phyloP scores from a whole-genome alignment of 2,797 vertebrate genomes.

The Zalophus californianus region DNA sequence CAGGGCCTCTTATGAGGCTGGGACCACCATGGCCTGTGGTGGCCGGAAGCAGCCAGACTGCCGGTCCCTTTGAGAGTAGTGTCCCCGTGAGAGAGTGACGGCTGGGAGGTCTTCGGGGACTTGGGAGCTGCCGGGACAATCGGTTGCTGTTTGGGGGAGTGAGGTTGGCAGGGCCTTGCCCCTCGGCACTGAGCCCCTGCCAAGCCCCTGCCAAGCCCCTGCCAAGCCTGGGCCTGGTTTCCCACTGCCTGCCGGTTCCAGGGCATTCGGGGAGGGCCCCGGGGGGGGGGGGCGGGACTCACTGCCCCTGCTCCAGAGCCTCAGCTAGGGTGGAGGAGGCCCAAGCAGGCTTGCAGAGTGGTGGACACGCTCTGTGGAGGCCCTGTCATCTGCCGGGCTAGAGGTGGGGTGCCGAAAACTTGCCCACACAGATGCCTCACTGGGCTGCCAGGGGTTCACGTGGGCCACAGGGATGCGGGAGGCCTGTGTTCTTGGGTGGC shows the following conservation, averaged over 20 bases:
- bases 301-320: not conserved
- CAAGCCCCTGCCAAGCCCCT: conserved; percentile 23
- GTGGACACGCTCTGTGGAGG: too few relatives aligned
- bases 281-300: not conserved
- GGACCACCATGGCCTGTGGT: conserved; percentile 64
- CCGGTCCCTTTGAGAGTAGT: conserved; percentile 51
- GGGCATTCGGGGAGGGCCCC: not conserved
- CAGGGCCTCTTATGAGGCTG: conserved; percentile 15
- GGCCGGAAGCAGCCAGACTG: conserved; percentile 70
- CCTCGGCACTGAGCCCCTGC: conserved; percentile 70
- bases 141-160: conserved; percentile 69
- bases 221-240: conserved; percentile 69
- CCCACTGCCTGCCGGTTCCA: conserved; percentile 55
- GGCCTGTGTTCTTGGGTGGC: not conserved
- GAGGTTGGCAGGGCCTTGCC: conserved; percentile 77
- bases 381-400: not conserved
- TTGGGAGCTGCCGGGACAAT: conserved; percentile 73
- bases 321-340: not conserved
- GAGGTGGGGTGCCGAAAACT: not conserved
- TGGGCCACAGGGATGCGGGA: not conserved
- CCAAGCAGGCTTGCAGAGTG: not conserved
- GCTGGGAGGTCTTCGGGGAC: conserved; percentile 66
- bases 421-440: not conserved
- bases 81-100: conserved; percentile 55
- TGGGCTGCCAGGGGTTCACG: not conserved